phyloP scores from a whole-genome alignment of 1,140 invertebrate genomes.

The Drusus annulatus region DNA sequence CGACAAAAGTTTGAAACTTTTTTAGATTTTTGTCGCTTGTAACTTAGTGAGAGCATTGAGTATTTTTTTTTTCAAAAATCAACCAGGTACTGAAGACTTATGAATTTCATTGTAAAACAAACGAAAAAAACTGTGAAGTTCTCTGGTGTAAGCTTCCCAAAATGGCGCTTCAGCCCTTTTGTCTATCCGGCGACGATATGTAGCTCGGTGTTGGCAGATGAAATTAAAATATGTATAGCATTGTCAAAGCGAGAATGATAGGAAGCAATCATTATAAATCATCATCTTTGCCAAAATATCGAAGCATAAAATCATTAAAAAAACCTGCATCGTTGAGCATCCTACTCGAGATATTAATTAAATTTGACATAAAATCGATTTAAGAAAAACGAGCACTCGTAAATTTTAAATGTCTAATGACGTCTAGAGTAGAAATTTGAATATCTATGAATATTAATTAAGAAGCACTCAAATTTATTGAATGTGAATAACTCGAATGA shows the following conservation, averaged over 20 bases:
- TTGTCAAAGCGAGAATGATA: too few species aligned
- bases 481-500: conserved; percentile 35
- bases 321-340: conserved; percentile 17
- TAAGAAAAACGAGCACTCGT: conserved; percentile 42
- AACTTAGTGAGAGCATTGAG: too few species aligned
- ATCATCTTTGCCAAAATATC: background rate
- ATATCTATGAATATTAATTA: conserved; percentile 52
- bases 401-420: conserved; percentile 38
- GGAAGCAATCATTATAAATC: conserved; percentile 25
- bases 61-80: too few species aligned
- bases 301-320: background rate
- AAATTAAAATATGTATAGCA: background rate
- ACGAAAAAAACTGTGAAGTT: too few species aligned
- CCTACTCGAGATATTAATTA: conserved; percentile 23
- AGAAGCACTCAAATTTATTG: conserved; percentile 40
- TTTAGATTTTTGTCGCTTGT: too few species aligned
- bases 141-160: too few species aligned
- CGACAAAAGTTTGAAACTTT: too few species aligned
- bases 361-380: conserved; percentile 36
- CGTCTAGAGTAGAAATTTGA: conserved; percentile 46
- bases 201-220: too few species aligned
- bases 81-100: too few species aligned
- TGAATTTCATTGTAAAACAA: too few species aligned
- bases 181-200: too few species aligned
- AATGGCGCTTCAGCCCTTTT: too few species aligned